phyloP scores from a whole-genome alignment of 2,113 vertebrate species.

The Struthio camelus region DNA sequence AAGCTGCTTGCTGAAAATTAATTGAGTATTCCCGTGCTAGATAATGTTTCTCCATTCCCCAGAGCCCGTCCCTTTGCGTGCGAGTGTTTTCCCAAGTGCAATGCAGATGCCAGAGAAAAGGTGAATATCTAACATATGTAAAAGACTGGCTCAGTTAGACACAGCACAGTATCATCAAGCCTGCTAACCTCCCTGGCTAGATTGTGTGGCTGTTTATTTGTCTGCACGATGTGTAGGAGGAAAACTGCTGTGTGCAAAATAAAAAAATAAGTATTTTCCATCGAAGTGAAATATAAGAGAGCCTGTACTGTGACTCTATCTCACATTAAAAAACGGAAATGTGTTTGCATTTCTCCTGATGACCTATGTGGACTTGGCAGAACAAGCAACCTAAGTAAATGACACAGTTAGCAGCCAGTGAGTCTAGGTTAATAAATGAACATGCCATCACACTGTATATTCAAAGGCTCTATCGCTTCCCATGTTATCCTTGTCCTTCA shows the following conservation, averaged over 20 bases:
- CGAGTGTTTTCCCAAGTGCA: conserved; percentile 71
- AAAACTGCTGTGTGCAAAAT: conserved; percentile 14
- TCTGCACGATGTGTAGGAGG: not conserved
- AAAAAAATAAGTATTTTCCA: not conserved
- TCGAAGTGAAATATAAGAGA: not conserved
- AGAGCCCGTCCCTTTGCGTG: conserved; percentile 70
- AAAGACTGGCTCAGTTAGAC: conserved; percentile 52
- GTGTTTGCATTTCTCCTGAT: conserved; percentile 12
- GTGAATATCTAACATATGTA: conserved; percentile 72
- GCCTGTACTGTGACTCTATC: not conserved
- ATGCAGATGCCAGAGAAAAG: conserved; percentile 72
- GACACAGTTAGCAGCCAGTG: not conserved
- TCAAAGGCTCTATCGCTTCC: not conserved
- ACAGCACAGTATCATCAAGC: conserved; percentile 36
- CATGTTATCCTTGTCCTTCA: not conserved
- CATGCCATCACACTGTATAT: not conserved
- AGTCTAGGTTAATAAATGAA: not conserved
- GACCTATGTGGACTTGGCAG: conserved; percentile 6
- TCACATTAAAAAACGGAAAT: not conserved
- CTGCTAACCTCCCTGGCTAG: conserved; percentile 6
- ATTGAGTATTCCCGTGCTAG: conserved; percentile 71
- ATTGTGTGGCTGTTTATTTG: conserved; percentile 50
- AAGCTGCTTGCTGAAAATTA: conserved; percentile 71
- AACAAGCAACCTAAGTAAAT: not conserved
- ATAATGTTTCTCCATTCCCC: conserved; percentile 67